These are phyloP conservation scores for Rhopalosiphum padi DNA, from an alignment of 1,140 invertebrate species.

Conservation along the genomic window DNA sequence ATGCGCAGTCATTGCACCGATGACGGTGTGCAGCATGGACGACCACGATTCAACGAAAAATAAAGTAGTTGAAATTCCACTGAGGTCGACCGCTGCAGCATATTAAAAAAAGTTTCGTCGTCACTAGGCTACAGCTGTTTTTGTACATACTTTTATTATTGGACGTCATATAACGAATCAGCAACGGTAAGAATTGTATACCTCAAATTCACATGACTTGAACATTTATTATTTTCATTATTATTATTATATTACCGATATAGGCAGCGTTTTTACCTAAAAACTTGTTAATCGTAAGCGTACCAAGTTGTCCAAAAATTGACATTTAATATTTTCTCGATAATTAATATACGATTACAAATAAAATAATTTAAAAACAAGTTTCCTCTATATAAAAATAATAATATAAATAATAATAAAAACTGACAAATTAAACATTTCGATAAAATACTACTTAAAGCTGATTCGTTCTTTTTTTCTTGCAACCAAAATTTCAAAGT, in stretches of 20 bases:
- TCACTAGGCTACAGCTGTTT: not conserved
- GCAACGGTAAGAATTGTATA: not conserved
- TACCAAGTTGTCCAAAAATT: not conserved
- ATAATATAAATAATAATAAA: no score
- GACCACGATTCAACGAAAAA: not conserved
- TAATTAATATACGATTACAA: not conserved
- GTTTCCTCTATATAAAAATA: not conserved
- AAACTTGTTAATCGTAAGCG: no score
- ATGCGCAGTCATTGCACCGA: not conserved
- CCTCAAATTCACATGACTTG: no score
- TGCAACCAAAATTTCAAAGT: not conserved
- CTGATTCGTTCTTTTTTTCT: not conserved
- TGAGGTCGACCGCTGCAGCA: not conserved
- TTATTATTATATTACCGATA: no score
- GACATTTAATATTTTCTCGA: not conserved
- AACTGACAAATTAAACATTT: not conserved
- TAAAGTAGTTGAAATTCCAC: slow-evolving; percentile 39
- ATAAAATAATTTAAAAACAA: not conserved
- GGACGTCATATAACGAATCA: not conserved
- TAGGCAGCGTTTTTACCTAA: no score
- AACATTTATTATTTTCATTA: no score
- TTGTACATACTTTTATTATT: not conserved
- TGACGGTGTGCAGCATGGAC: not conserved
- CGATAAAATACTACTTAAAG: not conserved
- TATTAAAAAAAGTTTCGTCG: slow-evolving; percentile 13